Evolutionary conservation across 2,888 invertebrate species (phyloP), one percentile per base, ranked within the genome.

Genomic region (Dioctria linearis): DNA sequence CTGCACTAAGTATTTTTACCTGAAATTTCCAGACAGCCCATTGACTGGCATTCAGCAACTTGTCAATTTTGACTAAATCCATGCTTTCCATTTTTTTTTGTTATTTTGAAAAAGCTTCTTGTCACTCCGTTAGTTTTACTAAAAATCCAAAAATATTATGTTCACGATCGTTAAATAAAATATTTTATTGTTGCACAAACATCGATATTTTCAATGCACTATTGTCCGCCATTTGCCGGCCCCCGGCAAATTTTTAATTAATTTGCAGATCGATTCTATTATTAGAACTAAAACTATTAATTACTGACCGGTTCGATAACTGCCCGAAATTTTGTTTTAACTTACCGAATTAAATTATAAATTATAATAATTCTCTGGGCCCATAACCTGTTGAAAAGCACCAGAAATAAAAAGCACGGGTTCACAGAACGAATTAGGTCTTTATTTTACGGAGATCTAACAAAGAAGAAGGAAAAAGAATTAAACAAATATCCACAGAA

Each of bases 21-120:
- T 78, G 67, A 65, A 80, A 80, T 37, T 78, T 80, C 78, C 78
- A 78, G 42, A 61, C 66, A 49, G 67, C 61, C 80, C 80, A 80
- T 59, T 80, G 78, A 42, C 78, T 61, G 40, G 59, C 61, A 61
- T n/a, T 71, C 3, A 54, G 46, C 51, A 78, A 51, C 51, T 80
- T 80, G 9, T 80, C 80, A 76, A 80, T 75, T 65, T 75, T 80
- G 8, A 66, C 42, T 37, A 75, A 54, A 75, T 80, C 80, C 8
- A 59, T 57, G 61, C 69, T 81, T 79, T 81, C 37, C 46, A 40
- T 40, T 8, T 13, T 59, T 25, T 25, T 25, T 25, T 0, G 25
- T 25, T 25, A 25, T 25, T 25, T 25, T 25, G 25, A 25, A 25
- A 25, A 25, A 2, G 25, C 25, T 25, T 25, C 25, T 25, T 25